Evolutionary conservation across 2,888 invertebrate species (phyloP).

Genomic region (Leptopterna dolabrata): DNA sequence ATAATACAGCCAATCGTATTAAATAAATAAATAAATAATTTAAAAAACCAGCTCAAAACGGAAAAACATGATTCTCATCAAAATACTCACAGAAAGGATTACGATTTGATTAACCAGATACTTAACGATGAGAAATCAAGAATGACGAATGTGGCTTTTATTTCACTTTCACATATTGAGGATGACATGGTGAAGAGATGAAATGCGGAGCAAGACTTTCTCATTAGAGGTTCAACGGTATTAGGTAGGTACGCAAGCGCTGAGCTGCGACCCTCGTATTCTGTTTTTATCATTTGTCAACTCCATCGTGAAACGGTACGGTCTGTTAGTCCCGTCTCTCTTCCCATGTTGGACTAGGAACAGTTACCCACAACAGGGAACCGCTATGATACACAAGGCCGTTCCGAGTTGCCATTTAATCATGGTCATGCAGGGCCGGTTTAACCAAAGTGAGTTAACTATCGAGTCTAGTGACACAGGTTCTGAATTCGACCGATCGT

Average conservation of each 20-base stretch:
- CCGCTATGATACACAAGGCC: neutral
- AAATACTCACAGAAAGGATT: too few species aligned
- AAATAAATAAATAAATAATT: too few species aligned
- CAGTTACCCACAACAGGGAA: neutral
- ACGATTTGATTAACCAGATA: too few species aligned
- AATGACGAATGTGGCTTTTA: too few species aligned
- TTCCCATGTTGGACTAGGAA: neutral
- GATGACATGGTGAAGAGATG: neutral
- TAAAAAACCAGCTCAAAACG: too few species aligned
- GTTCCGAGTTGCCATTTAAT: neutral
- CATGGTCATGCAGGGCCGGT: too few species aligned
- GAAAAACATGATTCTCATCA: too few species aligned
- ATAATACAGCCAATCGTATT: too few species aligned
- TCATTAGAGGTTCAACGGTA: neutral
- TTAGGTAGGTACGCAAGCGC: neutral
- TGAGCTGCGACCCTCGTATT: neutral
- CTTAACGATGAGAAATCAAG: too few species aligned
- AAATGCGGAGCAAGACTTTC: neutral
- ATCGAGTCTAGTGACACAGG: too few species aligned
- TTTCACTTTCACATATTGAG: neutral
- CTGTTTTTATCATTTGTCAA: constrained; percentile 26
- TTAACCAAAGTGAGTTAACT: too few species aligned
- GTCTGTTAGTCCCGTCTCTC: constrained; percentile 8
- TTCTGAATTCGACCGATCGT: too few species aligned
- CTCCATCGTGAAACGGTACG: neutral